phyloP scores from a whole-genome alignment of 2,113 vertebrate genomes.

The Xiphophorus maculatus region DNA sequence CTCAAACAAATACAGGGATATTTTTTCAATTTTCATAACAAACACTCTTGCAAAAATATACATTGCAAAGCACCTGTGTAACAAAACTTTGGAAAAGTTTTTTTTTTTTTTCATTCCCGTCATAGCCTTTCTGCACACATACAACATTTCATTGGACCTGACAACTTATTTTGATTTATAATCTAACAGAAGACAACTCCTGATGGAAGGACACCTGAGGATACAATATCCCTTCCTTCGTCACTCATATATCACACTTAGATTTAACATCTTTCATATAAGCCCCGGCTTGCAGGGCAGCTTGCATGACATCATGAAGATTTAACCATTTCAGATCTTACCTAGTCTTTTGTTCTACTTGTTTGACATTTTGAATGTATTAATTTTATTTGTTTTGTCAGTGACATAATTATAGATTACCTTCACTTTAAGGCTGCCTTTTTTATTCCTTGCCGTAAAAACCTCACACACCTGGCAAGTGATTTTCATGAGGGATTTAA shows the following conservation, averaged over 20 bases:
- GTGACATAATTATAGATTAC: not conserved
- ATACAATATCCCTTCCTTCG: not conserved
- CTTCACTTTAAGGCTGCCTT: not conserved
- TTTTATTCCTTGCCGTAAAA: not conserved
- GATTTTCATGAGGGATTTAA: not conserved
- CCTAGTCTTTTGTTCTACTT: not conserved
- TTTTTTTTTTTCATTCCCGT: not conserved
- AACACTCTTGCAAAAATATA: not conserved
- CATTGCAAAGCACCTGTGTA: not conserved
- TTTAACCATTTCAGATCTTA: not conserved
- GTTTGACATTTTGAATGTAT: not conserved
- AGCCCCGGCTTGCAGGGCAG: conserved; percentile 25
- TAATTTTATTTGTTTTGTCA: not conserved
- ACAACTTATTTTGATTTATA: conserved; percentile 20
- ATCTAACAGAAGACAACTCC: not conserved
- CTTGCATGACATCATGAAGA: conserved; percentile 6
- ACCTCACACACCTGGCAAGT: not conserved
- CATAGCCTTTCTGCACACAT: not conserved
- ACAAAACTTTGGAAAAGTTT: not conserved
- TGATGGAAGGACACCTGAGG: conserved; percentile 27
- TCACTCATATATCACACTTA: conserved; percentile 26
- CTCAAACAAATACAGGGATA: conserved; percentile 4
- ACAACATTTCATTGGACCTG: conserved; percentile 7
- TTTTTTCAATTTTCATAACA: too few relatives aligned
- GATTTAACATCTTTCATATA: conserved; percentile 33